Conservation (phyloP, 2,888 invertebrate genomes). For the Mythimna loreyi region DNA sequence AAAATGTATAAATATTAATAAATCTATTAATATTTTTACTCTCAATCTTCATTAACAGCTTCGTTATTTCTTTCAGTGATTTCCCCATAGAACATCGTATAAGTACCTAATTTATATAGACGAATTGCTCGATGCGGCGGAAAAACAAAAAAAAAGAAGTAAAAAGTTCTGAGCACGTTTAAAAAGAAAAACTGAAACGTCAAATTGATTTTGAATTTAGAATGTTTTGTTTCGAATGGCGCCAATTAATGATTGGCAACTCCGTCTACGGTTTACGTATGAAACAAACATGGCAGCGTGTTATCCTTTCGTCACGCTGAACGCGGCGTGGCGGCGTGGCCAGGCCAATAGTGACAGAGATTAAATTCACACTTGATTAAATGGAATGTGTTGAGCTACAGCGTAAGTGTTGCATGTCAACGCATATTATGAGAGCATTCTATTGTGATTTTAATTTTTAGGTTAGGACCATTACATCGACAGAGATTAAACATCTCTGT, state of each 20-base stretch:
- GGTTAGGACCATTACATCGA: not conserved
- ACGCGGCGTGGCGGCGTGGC: slow-evolving; percentile 8
- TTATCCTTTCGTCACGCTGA: slow-evolving; percentile 48
- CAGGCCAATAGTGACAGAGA: slow-evolving; percentile 33
- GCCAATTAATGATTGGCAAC: not conserved
- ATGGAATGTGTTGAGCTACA: slow-evolving; percentile 29
- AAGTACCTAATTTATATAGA: not conserved
- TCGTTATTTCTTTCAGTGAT: not conserved
- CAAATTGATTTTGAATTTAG: slow-evolving; percentile 13
- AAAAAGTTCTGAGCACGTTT: not conserved
- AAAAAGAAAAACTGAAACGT: not conserved
- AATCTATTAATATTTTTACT: not conserved
- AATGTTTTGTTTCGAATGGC: slow-evolving; percentile 4
- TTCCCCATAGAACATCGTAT: not conserved
- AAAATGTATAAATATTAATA: not conserved
- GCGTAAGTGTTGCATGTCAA: slow-evolving; percentile 23
- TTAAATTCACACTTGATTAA: slow-evolving; percentile 51
- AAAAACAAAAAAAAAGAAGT: not conserved
- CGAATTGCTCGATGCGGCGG: not conserved
- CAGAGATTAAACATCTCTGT: too few relatives aligned
- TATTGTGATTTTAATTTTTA: slow-evolving; percentile 14
- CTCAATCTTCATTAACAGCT: not conserved
- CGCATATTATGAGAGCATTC: slow-evolving; percentile 4
- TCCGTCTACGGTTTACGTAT: slow-evolving; percentile 38
- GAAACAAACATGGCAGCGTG: slow-evolving; percentile 32